A percentile compares a stretch with the other conserved stretches of the same genome.
phyloP scores from a whole-genome alignment of 2,888 invertebrate genomes.

The Torymus aiolomorphi region DNA sequence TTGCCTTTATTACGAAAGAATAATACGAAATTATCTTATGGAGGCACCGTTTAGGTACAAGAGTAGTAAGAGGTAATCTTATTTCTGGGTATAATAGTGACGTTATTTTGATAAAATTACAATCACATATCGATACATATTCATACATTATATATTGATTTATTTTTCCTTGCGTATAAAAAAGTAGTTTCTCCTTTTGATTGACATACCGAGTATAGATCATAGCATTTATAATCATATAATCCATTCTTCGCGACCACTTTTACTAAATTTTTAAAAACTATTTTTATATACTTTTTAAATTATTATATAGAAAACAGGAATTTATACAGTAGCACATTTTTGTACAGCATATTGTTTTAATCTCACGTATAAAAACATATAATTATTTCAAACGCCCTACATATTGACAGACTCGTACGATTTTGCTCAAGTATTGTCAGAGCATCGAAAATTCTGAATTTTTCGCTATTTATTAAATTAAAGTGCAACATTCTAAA shows the following conservation, averaged over 20 bases:
- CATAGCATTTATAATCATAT: conserved; percentile 23
- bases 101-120: conserved; percentile 34
- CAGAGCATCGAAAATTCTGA: conserved; percentile 23
- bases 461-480: conserved; percentile 20
- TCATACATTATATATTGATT: conserved; percentile 22
- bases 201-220: conserved; percentile 16
- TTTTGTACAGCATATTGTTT: conserved; percentile 26
- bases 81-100: conserved; percentile 12
- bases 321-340: conserved; percentile 30
- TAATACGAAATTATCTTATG: background rate
- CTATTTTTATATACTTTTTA: conserved; percentile 26
- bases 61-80: conserved; percentile 30
- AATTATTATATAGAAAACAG: conserved; percentile 44
- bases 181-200: conserved; percentile 38
- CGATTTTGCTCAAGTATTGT: conserved; percentile 17
- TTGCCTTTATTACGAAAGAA: background rate
- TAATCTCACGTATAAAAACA: conserved; percentile 38
- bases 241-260: conserved; percentile 8
- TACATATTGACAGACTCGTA: conserved; percentile 21
- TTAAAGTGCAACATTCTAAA: conserved; percentile 17
- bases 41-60: conserved; percentile 40
- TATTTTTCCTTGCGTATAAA: conserved; percentile 36
- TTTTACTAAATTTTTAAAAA: conserved; percentile 10
- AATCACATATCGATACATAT: conserved; percentile 23
- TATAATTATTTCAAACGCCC: conserved; percentile 22